These are phyloP conservation scores for Archivesica marissinica DNA, from an alignment of 1,140 invertebrate genomes.

Conservation along the genomic window DNA sequence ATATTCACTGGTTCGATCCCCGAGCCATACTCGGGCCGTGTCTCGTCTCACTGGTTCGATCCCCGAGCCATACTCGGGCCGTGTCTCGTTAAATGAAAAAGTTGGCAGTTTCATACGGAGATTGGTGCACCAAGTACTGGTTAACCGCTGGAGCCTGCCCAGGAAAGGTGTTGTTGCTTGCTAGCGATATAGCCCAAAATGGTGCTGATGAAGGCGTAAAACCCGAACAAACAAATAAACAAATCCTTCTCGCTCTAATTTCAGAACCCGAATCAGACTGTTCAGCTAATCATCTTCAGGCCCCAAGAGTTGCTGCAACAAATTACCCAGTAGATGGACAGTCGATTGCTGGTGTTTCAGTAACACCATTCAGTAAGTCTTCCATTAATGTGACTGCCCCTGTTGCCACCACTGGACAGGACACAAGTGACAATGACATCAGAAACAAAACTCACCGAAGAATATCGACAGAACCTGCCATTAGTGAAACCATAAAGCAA, in stretches of 20 bases:
- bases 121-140: too few relatives aligned
- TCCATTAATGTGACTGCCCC: not conserved
- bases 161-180: too few relatives aligned
- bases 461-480: not conserved
- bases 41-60: too few relatives aligned
- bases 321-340: not conserved
- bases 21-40: too few relatives aligned
- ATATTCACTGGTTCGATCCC: too few relatives aligned
- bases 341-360: not conserved
- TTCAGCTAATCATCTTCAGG: slow-evolving; percentile 1
- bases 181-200: too few relatives aligned
- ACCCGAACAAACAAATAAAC: too few relatives aligned
- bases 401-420: not conserved
- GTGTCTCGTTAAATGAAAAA: too few relatives aligned
- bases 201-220: too few relatives aligned
- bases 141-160: too few relatives aligned
- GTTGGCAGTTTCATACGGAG: too few relatives aligned
- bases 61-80: too few relatives aligned
- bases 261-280: slow-evolving; percentile 48
- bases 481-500: not conserved
- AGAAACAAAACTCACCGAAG: not conserved
- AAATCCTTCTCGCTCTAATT: slow-evolving; percentile 36
- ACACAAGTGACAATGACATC: not conserved
- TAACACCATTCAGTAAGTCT: not conserved
- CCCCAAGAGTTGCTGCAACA: not conserved